These are phyloP conservation scores for Glossosoma conforme DNA, from an alignment of 1,140 invertebrate genomes.

Conservation along the genomic window DNA sequence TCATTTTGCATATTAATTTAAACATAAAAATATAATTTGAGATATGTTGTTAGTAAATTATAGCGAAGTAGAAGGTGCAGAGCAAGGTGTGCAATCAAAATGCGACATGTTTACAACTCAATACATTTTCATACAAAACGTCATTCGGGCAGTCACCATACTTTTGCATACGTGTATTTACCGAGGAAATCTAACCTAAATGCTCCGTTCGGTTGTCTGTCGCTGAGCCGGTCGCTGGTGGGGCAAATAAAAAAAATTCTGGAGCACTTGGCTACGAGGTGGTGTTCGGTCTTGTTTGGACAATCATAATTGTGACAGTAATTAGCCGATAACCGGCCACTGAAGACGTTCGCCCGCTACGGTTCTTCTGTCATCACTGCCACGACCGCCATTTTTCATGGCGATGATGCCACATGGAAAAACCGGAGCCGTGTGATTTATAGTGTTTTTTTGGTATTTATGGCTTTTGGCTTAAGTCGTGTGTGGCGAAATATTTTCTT, in stretches of 20 bases:
- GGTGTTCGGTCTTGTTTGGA: too few relatives aligned
- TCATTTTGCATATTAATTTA: too few relatives aligned
- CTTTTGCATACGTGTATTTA: slow-evolving; percentile 26
- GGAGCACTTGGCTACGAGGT: too few relatives aligned
- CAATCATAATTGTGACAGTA: too few relatives aligned
- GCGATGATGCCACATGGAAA: neutral
- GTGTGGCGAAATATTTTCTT: neutral
- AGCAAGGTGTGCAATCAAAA: too few relatives aligned
- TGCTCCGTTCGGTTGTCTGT: too few relatives aligned
- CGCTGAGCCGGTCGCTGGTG: too few relatives aligned
- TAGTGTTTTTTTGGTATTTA: neutral
- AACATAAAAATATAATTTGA: too few relatives aligned
- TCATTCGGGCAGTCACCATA: slow-evolving; percentile 9
- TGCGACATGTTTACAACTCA: too few relatives aligned
- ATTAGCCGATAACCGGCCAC: slow-evolving; percentile 15
- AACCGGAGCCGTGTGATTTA: neutral
- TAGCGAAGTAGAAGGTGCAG: too few relatives aligned
- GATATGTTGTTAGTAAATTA: too few relatives aligned
- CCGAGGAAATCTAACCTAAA: slow-evolving; percentile 23
- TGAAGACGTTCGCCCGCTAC: neutral
- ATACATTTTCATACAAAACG: neutral
- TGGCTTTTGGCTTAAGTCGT: slow-evolving; percentile 3
- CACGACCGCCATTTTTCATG: slow-evolving; percentile 20
- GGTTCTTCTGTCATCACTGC: slow-evolving; percentile 15
- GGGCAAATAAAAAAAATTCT: too few relatives aligned